Conservation (phyloP, 2,797 vertebrate genomes). For the Enteromius thamalakanensis region DNA sequence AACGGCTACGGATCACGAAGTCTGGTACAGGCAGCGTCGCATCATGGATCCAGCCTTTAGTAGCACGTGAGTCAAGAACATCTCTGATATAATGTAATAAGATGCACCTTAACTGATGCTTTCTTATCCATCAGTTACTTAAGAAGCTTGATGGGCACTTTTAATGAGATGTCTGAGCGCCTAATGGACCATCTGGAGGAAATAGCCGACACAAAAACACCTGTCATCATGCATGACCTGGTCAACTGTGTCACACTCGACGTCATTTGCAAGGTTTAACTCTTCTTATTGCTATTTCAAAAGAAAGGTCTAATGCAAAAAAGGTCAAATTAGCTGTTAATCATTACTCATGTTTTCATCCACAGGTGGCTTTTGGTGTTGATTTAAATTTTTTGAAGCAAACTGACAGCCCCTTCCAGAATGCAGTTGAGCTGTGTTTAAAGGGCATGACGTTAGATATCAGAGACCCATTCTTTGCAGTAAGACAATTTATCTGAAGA, state of each 20-base stretch:
- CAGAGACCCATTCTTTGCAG: conserved; percentile 60
- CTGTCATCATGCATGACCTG: conserved; percentile 79
- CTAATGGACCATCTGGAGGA: conserved; percentile 83
- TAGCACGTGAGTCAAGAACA: conserved; percentile 76
- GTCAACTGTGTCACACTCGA: conserved; percentile 84
- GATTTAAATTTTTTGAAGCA: conserved; percentile 79
- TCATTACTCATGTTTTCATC: neutral
- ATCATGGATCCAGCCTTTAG: conserved; percentile 92
- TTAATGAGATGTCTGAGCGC: conserved; percentile 88
- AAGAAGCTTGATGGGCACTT: conserved; percentile 81
- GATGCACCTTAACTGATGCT: neutral
- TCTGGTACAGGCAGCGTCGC: conserved; percentile 87
- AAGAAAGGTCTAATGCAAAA: neutral
- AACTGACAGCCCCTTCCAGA: conserved; percentile 75
- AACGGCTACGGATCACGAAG: conserved; percentile 78
- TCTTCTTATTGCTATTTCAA: neutral
- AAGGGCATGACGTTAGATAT: conserved; percentile 58
- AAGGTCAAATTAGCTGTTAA: neutral
- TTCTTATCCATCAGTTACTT: conserved; percentile 76
- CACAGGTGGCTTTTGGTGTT: conserved; percentile 87
- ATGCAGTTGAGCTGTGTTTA: conserved; percentile 75
- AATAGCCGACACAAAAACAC: conserved; percentile 74
- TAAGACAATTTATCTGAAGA: conserved; percentile 25
- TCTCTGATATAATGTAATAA: neutral
- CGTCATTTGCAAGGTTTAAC: conserved; percentile 85